A percentile compares a stretch with the other conserved stretches of the same genome.
Conservation (phyloP, 2,113 vertebrate genomes). For the Lontra canadensis region DNA sequence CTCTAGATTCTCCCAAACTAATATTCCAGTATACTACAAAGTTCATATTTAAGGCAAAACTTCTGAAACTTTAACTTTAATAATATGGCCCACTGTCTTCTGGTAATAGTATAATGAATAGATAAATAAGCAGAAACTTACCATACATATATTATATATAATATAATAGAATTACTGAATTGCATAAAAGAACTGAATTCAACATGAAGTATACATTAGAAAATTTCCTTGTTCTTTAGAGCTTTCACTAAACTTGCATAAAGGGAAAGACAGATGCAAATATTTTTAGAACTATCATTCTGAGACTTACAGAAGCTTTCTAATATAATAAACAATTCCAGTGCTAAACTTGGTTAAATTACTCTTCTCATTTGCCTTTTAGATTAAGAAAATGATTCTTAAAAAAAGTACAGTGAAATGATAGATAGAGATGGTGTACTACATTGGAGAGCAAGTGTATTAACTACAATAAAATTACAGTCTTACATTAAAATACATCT, state of each 20-base stretch:
- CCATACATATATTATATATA: not conserved
- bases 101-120: not conserved
- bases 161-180: not conserved
- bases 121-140: not conserved
- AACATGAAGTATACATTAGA: not conserved
- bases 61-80: not conserved
- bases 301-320: not conserved
- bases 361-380: not conserved
- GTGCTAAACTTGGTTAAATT: not conserved
- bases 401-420: not conserved
- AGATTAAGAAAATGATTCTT: slow-evolving; percentile 30
- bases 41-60: not conserved
- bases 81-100: not conserved
- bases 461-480: not conserved
- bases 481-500: not conserved
- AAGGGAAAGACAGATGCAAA: not conserved
- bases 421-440: not conserved
- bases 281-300: slow-evolving; percentile 35
- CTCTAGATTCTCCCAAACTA: not conserved
- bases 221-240: not conserved
- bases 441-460: not conserved
- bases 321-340: slow-evolving; percentile 24
- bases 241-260: not conserved
- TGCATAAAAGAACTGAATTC: not conserved
- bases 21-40: not conserved